Base-by-base conservation (phyloP, 2,797 vertebrate species). In the Staurois parvus region DNA sequence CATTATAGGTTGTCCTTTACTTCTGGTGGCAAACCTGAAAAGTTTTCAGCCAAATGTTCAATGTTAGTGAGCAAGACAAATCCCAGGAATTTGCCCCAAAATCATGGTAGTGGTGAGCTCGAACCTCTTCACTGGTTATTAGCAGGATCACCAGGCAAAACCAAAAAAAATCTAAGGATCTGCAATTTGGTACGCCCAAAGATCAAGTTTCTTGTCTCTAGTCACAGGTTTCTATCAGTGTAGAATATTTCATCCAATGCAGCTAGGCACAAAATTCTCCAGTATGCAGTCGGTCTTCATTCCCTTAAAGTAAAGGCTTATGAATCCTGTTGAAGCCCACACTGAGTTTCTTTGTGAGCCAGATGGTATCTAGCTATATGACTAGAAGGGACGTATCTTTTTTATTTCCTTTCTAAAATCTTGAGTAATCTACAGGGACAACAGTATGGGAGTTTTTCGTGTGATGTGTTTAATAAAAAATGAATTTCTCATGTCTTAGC, bases 401-500 rank as follows among this genome's bases (percentile, higher is more conserved):
- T 81, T 59, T 59, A 59, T 82, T 62, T 5, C 32, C 12, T 56
- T 40, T 32, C 26, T 84, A 7, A 42, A 26, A n/a, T 8, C 29
- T 72, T 77, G 34, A 72, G 42, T 48, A 84, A 72, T 78, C 59
- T 70, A 78, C 67, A 24, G 42, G 67, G 37, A 72, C 28, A 72
- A 13, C 74, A 34, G 45, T 52, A 69, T 81, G 72, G 28, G 74
- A 69, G 76, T 29, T 42, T 69, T 79, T 68, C 48, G 40, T 56
- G 75, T 62, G 28, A 48, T 40, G 67, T 67, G 37, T 73, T 52
- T 69, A 87, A 52, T 84, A 32, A 72, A 66, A 73, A 37, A 87
- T 26, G 26, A 88, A 88, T 1, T 77, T 6, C 26, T 88, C 88
- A 80, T 78, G 72, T 74, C 89, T 88, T 74, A 85, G 79, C 29